Evolutionary conservation across 2,113 vertebrate species (phyloP).

Genomic region (Vulpes lagopus): DNA sequence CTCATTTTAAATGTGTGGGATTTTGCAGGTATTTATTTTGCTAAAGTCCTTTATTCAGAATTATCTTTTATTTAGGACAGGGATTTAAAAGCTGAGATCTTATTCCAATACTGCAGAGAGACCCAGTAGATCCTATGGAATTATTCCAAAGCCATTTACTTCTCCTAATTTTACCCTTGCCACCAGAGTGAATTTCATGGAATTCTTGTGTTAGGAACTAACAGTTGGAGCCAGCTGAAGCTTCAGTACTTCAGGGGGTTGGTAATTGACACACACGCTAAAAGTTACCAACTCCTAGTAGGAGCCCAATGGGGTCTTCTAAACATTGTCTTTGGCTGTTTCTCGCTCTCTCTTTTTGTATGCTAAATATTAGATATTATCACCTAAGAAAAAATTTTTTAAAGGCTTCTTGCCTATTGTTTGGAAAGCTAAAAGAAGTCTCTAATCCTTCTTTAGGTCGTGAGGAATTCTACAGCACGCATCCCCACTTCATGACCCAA

Average conservation of each 20-base stretch:
- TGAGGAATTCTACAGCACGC: slow-evolving; percentile 94
- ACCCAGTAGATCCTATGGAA: background rate
- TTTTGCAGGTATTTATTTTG: slow-evolving; percentile 92
- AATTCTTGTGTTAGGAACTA: background rate
- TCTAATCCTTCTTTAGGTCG: slow-evolving; percentile 87
- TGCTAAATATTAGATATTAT: background rate
- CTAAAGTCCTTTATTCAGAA: background rate
- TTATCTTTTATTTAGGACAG: background rate
- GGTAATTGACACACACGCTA: background rate
- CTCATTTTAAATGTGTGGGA: slow-evolving; percentile 97
- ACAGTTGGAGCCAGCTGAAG: background rate
- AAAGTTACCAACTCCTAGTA: background rate
- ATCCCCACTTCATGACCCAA: slow-evolving; percentile 96
- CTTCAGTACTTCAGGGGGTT: background rate
- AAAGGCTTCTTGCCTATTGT: background rate
- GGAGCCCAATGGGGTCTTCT: background rate
- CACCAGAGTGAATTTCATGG: background rate
- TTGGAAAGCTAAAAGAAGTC: background rate
- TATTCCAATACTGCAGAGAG: background rate
- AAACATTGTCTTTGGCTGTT: background rate
- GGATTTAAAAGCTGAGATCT: slow-evolving; percentile 19
- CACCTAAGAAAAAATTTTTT: background rate
- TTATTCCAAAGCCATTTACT: background rate
- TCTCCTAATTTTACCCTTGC: background rate
- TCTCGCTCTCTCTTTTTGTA: background rate